Evolutionary conservation across 2,888 invertebrate genomes (phyloP), one percentile per base, ranked within the genome.

Genomic region (Muscina levida): DNA sequence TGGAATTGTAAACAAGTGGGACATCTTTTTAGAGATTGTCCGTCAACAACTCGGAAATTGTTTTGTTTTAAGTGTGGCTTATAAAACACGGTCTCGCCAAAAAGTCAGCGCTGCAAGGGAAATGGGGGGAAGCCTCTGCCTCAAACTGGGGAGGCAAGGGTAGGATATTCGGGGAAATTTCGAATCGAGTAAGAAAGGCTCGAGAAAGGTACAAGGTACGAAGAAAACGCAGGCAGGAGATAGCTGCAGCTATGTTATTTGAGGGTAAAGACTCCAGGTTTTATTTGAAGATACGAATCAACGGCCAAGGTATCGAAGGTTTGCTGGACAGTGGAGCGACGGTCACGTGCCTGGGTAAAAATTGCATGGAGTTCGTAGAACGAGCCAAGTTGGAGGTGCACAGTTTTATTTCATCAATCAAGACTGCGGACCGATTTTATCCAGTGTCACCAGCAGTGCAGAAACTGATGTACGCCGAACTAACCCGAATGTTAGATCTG

Each of bases 401-500:
- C n/a, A n/a, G n/a, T n/a, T n/a, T n/a, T n/a, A n/a, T n/a, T n/a
- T n/a, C n/a, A n/a, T n/a, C n/a, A n/a, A n/a, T n/a, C n/a, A n/a
- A n/a, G n/a, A n/a, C n/a, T n/a, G n/a, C n/a, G n/a, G n/a, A n/a
- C n/a, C 24, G 4, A 26, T 2, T 11, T 1, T n/a, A n/a, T 48
- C 17, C 67, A 3, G 5, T 37, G 22, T 3, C 6, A 24, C 15
- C 13, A 2, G n/a, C 68, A 1, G 66, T 78, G 1, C 51, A 66
- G 0, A 75, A 77, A 22, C 77, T 77, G 2, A 79, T n/a, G n/a
- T n/a, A n/a, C n/a, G n/a, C n/a, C n/a, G n/a, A n/a, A n/a, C n/a
- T n/a, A n/a, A n/a, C n/a, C n/a, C 72, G 1, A 82, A 77, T 19
- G 31, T 74, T 5, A 51, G 79, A 57, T 53, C 79, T 8, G 79